phyloP scores from a whole-genome alignment of 2,888 invertebrate genomes.

The Drosophila borborema region DNA sequence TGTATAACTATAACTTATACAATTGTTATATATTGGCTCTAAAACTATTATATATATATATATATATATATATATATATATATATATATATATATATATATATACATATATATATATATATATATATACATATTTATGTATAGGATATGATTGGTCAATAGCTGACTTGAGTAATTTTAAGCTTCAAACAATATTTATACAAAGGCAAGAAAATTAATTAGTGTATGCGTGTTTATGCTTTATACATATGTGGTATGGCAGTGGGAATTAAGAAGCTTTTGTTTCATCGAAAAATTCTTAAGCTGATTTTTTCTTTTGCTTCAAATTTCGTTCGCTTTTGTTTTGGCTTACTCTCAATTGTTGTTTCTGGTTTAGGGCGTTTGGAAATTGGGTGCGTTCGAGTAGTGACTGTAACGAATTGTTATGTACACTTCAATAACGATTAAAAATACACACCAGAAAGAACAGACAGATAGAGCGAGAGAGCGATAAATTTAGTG shows the following conservation, averaged over 20 bases:
- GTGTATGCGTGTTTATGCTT: not conserved
- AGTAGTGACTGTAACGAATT: constrained; percentile 93
- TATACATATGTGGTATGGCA: not conserved
- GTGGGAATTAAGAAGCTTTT: not conserved
- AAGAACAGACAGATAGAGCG: constrained; percentile 13
- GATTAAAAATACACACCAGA: constrained; percentile 31
- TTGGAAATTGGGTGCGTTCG: constrained; percentile 94
- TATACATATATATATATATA: too few species aligned
- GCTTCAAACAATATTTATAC: not conserved
- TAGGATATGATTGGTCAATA: not conserved
- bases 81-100: too few species aligned
- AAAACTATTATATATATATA: too few species aligned
- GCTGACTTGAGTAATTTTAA: not conserved
- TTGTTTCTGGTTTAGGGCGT: constrained; percentile 93
- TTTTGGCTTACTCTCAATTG: constrained; percentile 93
- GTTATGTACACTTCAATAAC: constrained; percentile 66
- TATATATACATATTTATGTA: too few species aligned
- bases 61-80: too few species aligned
- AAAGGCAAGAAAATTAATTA: not conserved
- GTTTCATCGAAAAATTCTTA: not conserved
- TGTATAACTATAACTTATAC: too few species aligned
- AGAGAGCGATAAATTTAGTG: not conserved
- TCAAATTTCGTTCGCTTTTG: constrained; percentile 23
- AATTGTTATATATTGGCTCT: too few species aligned
- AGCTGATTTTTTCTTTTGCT: constrained; percentile 9